A percentile compares a stretch with the other conserved stretches of the same genome.
Evolutionary conservation across 2,113 vertebrate genomes (phyloP).

Genomic region (Ceuthmochares aereus): DNA sequence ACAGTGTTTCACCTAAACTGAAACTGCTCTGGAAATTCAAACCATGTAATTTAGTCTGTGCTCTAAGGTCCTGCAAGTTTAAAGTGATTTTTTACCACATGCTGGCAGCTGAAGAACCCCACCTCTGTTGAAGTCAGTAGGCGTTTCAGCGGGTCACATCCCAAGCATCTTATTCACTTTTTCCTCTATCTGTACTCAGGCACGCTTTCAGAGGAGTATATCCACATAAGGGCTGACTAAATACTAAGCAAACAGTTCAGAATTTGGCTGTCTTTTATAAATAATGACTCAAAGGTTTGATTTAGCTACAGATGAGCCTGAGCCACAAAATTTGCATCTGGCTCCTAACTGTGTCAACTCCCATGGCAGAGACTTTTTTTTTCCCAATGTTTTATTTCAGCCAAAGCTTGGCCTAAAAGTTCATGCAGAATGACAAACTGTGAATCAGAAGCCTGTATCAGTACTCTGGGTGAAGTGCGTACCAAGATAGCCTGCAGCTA

Average conservation of each 20-base stretch:
- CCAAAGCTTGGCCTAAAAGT: slow-evolving; percentile 52
- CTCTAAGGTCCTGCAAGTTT: not conserved
- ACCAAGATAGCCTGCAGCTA: slow-evolving; percentile 62
- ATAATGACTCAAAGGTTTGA: slow-evolving; percentile 45
- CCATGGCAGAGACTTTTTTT: not conserved
- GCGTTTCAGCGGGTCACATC: not conserved
- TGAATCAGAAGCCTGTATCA: slow-evolving; percentile 39
- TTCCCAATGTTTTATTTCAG: not conserved
- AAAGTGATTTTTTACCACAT: not conserved
- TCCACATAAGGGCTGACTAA: slow-evolving; percentile 1
- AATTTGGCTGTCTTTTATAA: slow-evolving; percentile 43
- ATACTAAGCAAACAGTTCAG: slow-evolving; percentile 28
- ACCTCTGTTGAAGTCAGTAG: not conserved
- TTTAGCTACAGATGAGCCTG: slow-evolving; percentile 29
- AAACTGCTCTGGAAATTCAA: not conserved
- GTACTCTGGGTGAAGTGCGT: not conserved
- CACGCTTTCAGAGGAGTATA: not conserved
- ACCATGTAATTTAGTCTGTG: not conserved
- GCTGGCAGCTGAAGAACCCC: not conserved
- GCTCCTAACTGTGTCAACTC: slow-evolving; percentile 27
- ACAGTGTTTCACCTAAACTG: not conserved
- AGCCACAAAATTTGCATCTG: slow-evolving; percentile 46
- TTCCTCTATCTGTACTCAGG: not conserved
- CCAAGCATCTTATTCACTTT: slow-evolving; percentile 43
- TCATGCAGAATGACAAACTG: slow-evolving; percentile 28